These are phyloP conservation scores for Micrasema longulum DNA, from an alignment of 1,140 invertebrate genomes.

Conservation along the genomic window DNA sequence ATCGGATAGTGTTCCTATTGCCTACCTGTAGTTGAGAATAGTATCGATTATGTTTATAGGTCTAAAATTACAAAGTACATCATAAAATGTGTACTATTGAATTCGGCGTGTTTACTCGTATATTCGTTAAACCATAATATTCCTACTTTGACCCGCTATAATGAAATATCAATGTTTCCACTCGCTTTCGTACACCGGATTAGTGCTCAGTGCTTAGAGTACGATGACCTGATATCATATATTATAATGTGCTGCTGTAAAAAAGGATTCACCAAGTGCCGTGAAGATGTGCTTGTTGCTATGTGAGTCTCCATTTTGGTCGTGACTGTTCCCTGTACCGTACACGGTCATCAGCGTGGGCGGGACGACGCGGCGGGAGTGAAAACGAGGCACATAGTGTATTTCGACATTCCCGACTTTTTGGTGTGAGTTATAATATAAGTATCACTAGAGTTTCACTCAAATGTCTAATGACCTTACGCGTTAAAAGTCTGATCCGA, in stretches of 20 bases:
- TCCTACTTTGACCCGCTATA: no score
- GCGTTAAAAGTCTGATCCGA: neutral
- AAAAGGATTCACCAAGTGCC: neutral
- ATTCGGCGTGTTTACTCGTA: no score
- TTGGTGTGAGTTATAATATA: neutral
- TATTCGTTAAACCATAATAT: no score
- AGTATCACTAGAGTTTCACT: neutral
- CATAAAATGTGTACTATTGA: no score
- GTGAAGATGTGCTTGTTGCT: neutral
- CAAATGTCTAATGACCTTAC: no score
- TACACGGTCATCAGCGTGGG: slow-evolving; percentile 17
- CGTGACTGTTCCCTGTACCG: neutral
- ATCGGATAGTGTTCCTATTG: no score
- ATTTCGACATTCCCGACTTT: slow-evolving; percentile 17
- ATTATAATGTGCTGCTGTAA: neutral
- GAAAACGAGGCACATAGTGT: slow-evolving; percentile 14
- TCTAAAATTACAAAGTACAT: no score
- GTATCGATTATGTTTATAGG: no score
- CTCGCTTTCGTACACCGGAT: no score
- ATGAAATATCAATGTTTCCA: no score
- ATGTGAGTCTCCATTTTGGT: slow-evolving; percentile 12
- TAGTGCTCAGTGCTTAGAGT: neutral
- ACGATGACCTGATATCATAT: neutral
- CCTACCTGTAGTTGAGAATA: no score
- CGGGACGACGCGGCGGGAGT: slow-evolving; percentile 3